These are phyloP conservation scores for Tiliacea citrago DNA, from an alignment of 2,888 invertebrate species.

Conservation along the genomic window DNA sequence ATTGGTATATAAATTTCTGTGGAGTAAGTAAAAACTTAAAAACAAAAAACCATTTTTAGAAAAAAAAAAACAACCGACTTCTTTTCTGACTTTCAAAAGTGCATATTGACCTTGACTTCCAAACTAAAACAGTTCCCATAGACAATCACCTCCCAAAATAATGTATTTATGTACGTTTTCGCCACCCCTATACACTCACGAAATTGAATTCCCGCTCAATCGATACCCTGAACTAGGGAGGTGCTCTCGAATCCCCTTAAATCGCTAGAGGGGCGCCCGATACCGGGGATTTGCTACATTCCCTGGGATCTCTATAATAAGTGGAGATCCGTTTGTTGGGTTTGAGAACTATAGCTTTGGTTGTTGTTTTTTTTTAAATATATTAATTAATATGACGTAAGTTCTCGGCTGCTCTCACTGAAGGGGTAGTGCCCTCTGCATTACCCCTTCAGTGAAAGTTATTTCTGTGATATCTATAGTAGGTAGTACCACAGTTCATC, in stretches of 20 bases:
- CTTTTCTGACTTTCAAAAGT: neutral
- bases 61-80: too few relatives aligned
- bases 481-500: too few relatives aligned
- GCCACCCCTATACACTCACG: conserved; percentile 10
- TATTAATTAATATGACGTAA: neutral
- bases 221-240: conserved; percentile 39
- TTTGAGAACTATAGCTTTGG: neutral
- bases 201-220: conserved; percentile 50
- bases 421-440: too few relatives aligned
- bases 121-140: neutral
- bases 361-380: neutral
- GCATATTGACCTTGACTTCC: neutral
- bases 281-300: conserved; percentile 16
- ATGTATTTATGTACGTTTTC: conserved; percentile 15
- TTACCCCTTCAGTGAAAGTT: too few relatives aligned
- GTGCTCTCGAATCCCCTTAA: conserved; percentile 25
- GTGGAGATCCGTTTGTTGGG: conserved; percentile 4
- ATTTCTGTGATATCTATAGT: too few relatives aligned
- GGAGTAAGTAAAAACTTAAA: too few relatives aligned
- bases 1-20: too few relatives aligned
- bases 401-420: neutral
- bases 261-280: conserved; percentile 43
- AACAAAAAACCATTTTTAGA: too few relatives aligned
- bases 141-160: conserved; percentile 19
- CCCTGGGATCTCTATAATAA: conserved; percentile 25